Evolutionary conservation across 2,888 invertebrate genomes (phyloP).

Genomic region (Ceriagrion tenellum): DNA sequence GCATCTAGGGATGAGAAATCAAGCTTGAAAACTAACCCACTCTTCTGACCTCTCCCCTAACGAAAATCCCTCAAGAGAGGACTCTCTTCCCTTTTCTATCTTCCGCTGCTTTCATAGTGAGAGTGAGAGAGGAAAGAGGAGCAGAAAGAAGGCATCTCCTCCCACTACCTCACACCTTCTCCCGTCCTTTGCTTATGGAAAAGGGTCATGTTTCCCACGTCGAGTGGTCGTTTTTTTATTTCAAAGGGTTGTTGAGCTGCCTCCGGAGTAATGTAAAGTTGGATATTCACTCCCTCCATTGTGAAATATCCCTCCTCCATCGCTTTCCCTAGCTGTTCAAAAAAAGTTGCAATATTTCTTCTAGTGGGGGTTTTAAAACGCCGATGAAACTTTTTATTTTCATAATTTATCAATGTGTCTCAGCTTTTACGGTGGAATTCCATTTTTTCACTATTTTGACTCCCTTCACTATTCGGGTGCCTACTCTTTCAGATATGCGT

Average conservation of each 20-base stretch:
- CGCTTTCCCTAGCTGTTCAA: too few species aligned
- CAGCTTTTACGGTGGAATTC: too few species aligned
- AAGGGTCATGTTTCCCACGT: constrained; percentile 5
- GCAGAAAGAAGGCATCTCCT: not conserved
- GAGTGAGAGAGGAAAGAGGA: not conserved
- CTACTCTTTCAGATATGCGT: too few species aligned
- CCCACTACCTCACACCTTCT: not conserved
- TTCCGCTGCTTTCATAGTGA: not conserved
- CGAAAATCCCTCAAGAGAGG: not conserved
- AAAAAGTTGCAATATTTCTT: too few species aligned
- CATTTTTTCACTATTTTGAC: too few species aligned
- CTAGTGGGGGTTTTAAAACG: too few species aligned
- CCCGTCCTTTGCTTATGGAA: constrained; percentile 46
- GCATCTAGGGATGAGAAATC: not conserved
- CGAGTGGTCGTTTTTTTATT: constrained; percentile 50
- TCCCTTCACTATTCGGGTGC: too few species aligned
- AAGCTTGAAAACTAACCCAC: not conserved
- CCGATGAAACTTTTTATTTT: too few species aligned
- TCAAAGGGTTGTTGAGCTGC: constrained; percentile 14
- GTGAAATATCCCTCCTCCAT: not conserved
- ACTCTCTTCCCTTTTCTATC: not conserved
- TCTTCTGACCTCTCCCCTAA: not conserved
- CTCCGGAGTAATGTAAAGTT: not conserved
- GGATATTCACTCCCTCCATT: not conserved
- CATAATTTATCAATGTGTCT: too few species aligned